Percentiles rank a stretch among this genome's conserved stretches.
Evolutionary conservation across 2,113 vertebrate species (phyloP).

Genomic region (Sitta europaea): DNA sequence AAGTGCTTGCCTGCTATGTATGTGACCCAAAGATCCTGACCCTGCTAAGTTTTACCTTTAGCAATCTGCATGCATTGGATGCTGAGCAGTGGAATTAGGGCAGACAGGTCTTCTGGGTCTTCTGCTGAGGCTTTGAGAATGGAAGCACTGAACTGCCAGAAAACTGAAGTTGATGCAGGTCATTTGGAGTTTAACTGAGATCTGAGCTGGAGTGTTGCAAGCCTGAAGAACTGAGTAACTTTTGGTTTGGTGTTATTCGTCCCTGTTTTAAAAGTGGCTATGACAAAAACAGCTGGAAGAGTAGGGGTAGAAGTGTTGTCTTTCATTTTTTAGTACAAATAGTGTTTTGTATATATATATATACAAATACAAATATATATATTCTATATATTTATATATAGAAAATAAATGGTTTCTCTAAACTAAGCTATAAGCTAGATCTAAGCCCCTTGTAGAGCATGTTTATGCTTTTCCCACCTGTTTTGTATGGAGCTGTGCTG

Average conservation of each 20-base stretch:
- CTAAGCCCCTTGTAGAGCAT: background rate
- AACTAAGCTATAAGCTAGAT: background rate
- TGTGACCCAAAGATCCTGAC: background rate
- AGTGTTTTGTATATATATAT: background rate
- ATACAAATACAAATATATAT: no score
- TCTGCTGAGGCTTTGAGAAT: background rate
- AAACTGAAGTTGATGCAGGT: background rate
- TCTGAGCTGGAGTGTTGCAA: accelerated
- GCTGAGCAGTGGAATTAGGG: background rate
- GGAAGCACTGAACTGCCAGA: background rate
- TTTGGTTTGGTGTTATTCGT: background rate
- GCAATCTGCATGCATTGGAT: background rate
- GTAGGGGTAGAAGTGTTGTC: background rate
- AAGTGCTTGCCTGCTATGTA: background rate
- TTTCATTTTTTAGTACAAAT: background rate
- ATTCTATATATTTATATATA: no score
- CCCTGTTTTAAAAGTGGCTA: background rate
- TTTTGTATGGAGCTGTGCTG: background rate
- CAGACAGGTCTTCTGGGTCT: background rate
- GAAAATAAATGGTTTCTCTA: background rate
- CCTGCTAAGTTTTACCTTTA: background rate
- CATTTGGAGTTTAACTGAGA: background rate
- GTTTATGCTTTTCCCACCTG: background rate
- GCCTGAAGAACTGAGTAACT: background rate
- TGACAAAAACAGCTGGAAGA: background rate